Conservation (phyloP, 1,140 invertebrate genomes). For the Drosophila aff. region DNA sequence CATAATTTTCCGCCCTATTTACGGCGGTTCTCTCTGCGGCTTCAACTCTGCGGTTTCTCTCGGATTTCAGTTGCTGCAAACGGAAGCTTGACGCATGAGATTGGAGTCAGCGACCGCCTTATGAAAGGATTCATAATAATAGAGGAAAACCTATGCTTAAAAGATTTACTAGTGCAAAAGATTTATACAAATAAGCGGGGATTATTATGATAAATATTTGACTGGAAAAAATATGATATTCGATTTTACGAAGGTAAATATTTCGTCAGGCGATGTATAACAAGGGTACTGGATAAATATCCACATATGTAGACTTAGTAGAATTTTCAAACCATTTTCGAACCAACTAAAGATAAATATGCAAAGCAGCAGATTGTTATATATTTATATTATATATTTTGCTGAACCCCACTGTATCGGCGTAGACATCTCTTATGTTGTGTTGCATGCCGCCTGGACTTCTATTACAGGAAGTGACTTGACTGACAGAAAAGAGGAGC, state of each 20-base stretch:
- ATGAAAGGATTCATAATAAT: conserved; percentile 1
- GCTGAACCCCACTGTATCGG: conserved; percentile 25
- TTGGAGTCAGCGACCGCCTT: not conserved
- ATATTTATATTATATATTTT: not conserved
- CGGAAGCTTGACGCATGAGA: conserved; percentile 53
- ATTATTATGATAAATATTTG: not conserved
- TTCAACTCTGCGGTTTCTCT: conserved; percentile 54
- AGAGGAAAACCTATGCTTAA: not conserved
- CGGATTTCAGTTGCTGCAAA: conserved; percentile 55
- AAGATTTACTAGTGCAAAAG: not conserved
- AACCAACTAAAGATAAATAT: not conserved
- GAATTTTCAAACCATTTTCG: not conserved
- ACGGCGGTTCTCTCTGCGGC: conserved; percentile 37
- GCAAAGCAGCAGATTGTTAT: not conserved
- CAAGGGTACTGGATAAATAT: too few species aligned
- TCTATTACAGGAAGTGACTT: conserved; percentile 82
- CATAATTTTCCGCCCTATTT: conserved; percentile 79
- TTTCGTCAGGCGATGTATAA: not conserved
- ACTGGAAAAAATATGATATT: too few species aligned
- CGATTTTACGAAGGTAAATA: not conserved
- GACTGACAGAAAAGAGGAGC: conserved; percentile 52
- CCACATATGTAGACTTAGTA: too few species aligned
- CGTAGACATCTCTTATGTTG: conserved; percentile 35
- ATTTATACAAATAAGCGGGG: not conserved
- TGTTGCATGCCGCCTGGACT: conserved; percentile 64